Base-by-base conservation (phyloP, 2,113 vertebrate genomes). In the Glareola pratincola region DNA sequence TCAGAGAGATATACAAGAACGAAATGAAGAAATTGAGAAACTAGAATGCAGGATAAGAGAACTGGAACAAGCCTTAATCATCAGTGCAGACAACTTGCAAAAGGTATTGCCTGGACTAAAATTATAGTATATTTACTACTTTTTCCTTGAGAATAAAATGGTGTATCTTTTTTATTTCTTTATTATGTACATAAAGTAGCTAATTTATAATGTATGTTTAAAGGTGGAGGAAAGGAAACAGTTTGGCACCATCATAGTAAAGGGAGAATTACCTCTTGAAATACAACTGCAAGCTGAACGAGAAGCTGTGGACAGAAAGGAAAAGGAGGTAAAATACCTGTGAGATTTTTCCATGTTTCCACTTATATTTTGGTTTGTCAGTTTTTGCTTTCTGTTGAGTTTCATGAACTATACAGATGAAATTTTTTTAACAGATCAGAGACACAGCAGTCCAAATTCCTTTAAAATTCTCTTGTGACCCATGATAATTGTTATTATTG, bases 231-330 rank as follows among this genome's bases (percentile, higher is more conserved):
- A 99, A 95, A 98, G 96, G 94, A 99, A 98, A 90, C 98, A 98
- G 75, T 98, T 98, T 98, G 98, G 97, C 93, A 96, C 98, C 57
- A 51, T 98, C 95, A 97, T 98, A 75, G 95, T 97, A 45, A 97
- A 98, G 37, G 97, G 88, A 92, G 98, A 99, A 57, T 96, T 98
- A 86, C 98, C 98, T 30, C 98, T 99, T 92, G 99, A 99, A 98
- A 97, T 98, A 82, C 99, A 99, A 51, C 92, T 99, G 51, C 99
- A 99, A 94, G 99, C 99, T 5, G 99, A 99, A 94, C 98, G 99
- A 97, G 99, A 99, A 92, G 99, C 99, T 91, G 98, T 99, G 97
- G 99, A 99, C 97, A 98, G 99, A 96, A 99, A 99, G 92, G 99
- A 99, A 96, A 99, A 99, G 79, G 99, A 99, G 99, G 99, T 99